phyloP scores from a whole-genome alignment of 2,113 vertebrate genomes.

The Telmatochromis sp. region DNA sequence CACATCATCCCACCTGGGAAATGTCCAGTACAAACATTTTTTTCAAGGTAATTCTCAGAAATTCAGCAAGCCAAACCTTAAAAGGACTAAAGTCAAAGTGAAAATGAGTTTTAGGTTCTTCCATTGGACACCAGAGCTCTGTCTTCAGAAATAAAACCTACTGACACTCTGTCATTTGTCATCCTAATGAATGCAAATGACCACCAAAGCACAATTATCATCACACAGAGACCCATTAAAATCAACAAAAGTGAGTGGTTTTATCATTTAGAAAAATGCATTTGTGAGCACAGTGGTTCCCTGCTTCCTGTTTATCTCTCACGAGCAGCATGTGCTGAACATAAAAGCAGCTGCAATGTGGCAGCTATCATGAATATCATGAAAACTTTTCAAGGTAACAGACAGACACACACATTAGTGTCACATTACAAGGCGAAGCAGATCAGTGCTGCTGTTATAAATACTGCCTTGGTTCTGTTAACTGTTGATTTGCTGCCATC shows the following conservation, averaged over 20 bases:
- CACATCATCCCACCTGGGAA: not conserved
- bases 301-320: not conserved
- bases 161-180: not conserved
- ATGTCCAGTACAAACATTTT: not conserved
- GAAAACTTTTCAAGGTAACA: not conserved
- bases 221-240: not conserved
- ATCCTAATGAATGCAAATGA: not conserved
- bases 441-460: not conserved
- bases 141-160: not conserved
- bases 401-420: not conserved
- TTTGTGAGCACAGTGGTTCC: not conserved
- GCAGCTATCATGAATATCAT: not conserved
- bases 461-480: not conserved
- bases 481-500: constrained; percentile 18
- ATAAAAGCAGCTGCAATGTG: not conserved
- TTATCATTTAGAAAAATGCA: not conserved
- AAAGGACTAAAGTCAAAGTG: not conserved
- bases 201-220: not conserved
- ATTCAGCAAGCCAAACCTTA: not conserved
- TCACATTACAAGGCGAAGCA: not conserved
- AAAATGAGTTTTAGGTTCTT: not conserved
- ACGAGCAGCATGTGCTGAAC: not conserved
- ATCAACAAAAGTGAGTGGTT: not conserved
- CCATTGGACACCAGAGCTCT: not conserved
- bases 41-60: not conserved